Conservation (phyloP, 2,888 invertebrate genomes). For the Apantesis nais region DNA sequence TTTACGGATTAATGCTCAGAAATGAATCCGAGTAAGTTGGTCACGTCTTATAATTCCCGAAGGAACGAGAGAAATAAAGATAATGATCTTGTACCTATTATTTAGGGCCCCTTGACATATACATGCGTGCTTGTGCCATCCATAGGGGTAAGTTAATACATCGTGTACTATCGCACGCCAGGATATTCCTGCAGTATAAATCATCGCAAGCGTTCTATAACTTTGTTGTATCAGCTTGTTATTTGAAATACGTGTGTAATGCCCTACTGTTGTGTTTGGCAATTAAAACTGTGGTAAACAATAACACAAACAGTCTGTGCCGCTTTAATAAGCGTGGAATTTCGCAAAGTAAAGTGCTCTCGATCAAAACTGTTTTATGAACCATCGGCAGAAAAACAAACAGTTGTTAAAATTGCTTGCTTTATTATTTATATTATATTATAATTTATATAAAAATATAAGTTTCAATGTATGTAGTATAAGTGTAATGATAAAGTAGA, state of each 20-base stretch:
- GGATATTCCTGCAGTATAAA: constrained; percentile 72
- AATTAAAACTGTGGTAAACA: constrained; percentile 15
- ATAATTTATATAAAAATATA: too few relatives aligned
- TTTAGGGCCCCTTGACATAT: constrained; percentile 46
- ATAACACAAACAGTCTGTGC: background rate
- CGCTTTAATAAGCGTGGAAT: background rate
- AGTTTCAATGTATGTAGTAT: background rate
- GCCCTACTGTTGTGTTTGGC: constrained; percentile 16
- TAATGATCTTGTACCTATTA: constrained; percentile 34
- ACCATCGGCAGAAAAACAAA: background rate
- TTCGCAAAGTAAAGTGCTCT: background rate
- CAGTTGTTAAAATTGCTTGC: background rate
- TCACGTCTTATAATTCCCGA: background rate
- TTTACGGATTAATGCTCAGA: background rate
- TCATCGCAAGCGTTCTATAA: constrained; percentile 67
- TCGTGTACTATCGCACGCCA: constrained; percentile 62
- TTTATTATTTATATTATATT: too few relatives aligned
- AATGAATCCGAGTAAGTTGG: background rate
- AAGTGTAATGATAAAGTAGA: background rate
- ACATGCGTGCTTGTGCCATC: constrained; percentile 42
- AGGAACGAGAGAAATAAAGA: constrained; percentile 15
- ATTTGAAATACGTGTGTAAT: constrained; percentile 69
- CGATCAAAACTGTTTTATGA: background rate
- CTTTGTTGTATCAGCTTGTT: constrained; percentile 70
- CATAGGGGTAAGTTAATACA: constrained; percentile 65